These are phyloP conservation scores for Phainopepla nitens DNA, from an alignment of 2,113 vertebrate species.

Conservation along the genomic window DNA sequence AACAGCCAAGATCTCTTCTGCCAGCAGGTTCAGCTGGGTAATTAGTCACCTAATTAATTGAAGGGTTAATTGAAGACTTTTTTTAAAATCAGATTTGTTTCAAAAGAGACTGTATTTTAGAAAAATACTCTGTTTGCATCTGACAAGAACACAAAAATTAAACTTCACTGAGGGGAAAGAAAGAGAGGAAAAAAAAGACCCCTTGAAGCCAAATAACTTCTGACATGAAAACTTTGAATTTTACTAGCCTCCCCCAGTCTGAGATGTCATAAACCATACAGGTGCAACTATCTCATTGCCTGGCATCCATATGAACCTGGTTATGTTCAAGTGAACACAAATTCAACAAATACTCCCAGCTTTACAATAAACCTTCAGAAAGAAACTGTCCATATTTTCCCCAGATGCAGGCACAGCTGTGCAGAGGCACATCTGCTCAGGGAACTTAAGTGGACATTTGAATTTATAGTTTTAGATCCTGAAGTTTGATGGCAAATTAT, in stretches of 20 bases:
- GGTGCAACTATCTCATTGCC: neutral
- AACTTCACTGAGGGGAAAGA: neutral
- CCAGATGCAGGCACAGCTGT: slow-evolving; percentile 57
- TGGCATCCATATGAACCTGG: neutral
- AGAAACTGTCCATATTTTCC: neutral
- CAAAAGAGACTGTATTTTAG: neutral
- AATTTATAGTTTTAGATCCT: slow-evolving; percentile 9
- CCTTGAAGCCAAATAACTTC: neutral
- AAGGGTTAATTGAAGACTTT: neutral
- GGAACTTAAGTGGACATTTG: neutral
- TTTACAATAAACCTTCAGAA: slow-evolving; percentile 17
- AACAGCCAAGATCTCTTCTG: neutral
- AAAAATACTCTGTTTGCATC: neutral
- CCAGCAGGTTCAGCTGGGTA: neutral
- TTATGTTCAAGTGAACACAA: neutral
- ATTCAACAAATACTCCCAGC: slow-evolving; percentile 4
- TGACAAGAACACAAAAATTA: neutral
- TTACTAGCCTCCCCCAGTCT: neutral
- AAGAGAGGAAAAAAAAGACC: neutral
- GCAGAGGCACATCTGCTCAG: slow-evolving; percentile 17
- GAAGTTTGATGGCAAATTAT: slow-evolving; percentile 10
- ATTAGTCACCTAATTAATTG: fast-evolving
- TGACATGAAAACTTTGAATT: neutral
- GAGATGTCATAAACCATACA: neutral
- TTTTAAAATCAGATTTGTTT: neutral